Evolutionary conservation across 2,888 invertebrate species (phyloP).

Genomic region (Pristionchus fissidentatus): DNA sequence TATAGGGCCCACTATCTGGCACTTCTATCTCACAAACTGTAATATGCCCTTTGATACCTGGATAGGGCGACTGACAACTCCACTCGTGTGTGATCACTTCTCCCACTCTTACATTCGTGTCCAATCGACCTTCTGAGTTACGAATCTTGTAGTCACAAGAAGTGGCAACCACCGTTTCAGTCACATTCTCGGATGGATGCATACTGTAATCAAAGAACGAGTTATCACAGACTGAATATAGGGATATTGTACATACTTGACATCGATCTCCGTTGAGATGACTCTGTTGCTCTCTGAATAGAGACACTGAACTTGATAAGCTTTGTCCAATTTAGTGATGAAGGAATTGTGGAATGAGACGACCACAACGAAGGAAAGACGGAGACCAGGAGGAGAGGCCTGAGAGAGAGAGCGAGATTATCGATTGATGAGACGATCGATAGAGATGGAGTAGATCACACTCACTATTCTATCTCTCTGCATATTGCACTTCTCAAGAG

Average conservation of each 20-base stretch:
- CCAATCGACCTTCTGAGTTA: neutral
- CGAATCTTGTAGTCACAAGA: slow-evolving; percentile 39
- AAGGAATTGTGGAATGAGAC: slow-evolving; percentile 74
- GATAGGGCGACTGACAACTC: slow-evolving; percentile 5
- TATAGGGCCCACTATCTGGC: no score
- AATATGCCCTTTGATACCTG: neutral
- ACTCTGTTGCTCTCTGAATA: slow-evolving; percentile 39
- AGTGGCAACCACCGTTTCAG: neutral
- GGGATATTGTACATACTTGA: neutral
- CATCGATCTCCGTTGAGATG: slow-evolving; percentile 17
- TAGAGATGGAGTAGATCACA: neutral
- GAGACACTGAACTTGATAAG: slow-evolving; percentile 42
- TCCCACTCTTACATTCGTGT: slow-evolving; percentile 33
- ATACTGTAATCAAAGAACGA: slow-evolving; percentile 13
- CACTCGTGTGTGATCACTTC: slow-evolving; percentile 38
- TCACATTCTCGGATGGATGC: slow-evolving; percentile 11
- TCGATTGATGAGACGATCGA: no score
- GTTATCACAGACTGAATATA: neutral
- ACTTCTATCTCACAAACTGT: no score
- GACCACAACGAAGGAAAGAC: slow-evolving; percentile 72
- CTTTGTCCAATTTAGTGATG: slow-evolving; percentile 73
- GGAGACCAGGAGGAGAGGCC: slow-evolving; percentile 72
- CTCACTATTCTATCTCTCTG: slow-evolving; percentile 53
- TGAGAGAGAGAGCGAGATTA: no score
- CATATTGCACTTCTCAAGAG: slow-evolving; percentile 55